Conservation (phyloP, 2,797 vertebrate genomes). For the Danio kyathit region DNA sequence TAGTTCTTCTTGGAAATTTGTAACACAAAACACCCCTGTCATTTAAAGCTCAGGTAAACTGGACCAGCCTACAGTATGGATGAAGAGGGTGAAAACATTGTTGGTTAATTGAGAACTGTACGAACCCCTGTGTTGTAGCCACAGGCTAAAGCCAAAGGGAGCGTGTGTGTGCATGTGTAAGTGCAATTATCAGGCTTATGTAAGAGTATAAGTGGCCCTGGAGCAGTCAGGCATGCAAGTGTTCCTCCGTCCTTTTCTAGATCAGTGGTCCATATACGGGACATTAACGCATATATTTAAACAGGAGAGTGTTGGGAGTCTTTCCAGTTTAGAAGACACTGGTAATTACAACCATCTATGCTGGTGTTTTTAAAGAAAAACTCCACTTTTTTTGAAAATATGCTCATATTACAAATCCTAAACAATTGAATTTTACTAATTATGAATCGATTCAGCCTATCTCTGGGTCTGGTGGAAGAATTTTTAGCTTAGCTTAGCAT, state of each 20-base stretch:
- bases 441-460: no score
- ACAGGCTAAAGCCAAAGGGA: constrained; percentile 61
- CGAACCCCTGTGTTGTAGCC: constrained; percentile 70
- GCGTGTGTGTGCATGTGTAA: constrained; percentile 32
- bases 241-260: constrained; percentile 13
- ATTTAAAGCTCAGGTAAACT: constrained; percentile 62
- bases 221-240: constrained; percentile 37
- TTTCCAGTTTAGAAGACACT: background rate
- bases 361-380: no score
- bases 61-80: constrained; percentile 65
- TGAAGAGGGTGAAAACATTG: constrained; percentile 78
- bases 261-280: constrained; percentile 17
- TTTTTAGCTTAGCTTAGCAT: no score
- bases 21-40: constrained; percentile 41
- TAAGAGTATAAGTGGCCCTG: constrained; percentile 63
- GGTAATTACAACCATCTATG: background rate
- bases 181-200: constrained; percentile 66
- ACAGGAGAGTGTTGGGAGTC: background rate
- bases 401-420: no score
- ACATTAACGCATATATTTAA: constrained; percentile 7
- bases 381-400: no score
- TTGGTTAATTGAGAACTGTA: constrained; percentile 68
- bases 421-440: no score
- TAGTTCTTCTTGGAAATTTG: constrained; percentile 59
- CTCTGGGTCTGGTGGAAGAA: no score